These are phyloP conservation scores for Chloroclysta siterata DNA, from an alignment of 2,888 invertebrate species.

Conservation along the genomic window DNA sequence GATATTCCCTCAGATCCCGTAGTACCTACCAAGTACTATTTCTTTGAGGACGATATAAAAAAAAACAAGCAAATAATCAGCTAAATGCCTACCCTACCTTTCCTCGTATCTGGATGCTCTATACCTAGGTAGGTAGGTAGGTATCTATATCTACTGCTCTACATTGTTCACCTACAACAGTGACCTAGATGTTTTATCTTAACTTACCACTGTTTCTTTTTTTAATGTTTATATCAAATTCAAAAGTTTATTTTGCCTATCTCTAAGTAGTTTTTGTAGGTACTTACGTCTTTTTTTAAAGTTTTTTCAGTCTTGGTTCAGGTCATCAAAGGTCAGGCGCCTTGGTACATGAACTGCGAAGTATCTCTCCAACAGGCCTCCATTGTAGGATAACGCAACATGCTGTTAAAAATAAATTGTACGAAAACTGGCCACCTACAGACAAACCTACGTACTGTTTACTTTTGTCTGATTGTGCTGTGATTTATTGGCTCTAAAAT, in stretches of 20 bases:
- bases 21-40: no score
- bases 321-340: conserved; percentile 35
- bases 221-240: not conserved
- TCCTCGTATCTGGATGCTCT: no score
- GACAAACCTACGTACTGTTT: conserved; percentile 26
- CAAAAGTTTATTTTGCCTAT: not conserved
- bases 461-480: conserved; percentile 29
- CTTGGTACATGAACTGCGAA: conserved; percentile 36
- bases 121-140: no score
- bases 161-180: no score
- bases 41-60: no score
- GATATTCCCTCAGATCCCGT: no score
- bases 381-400: conserved; percentile 25
- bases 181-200: no score
- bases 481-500: conserved; percentile 33
- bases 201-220: no score
- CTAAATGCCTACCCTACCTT: no score
- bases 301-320: conserved; percentile 16
- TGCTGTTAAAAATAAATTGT: conserved; percentile 33
- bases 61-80: no score
- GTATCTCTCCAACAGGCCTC: conserved; percentile 25
- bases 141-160: no score
- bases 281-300: no score
- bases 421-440: conserved; percentile 32
- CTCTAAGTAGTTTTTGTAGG: not conserved